phyloP scores from a whole-genome alignment of 2,797 vertebrate genomes.

The Micropoecilia bifurca region DNA sequence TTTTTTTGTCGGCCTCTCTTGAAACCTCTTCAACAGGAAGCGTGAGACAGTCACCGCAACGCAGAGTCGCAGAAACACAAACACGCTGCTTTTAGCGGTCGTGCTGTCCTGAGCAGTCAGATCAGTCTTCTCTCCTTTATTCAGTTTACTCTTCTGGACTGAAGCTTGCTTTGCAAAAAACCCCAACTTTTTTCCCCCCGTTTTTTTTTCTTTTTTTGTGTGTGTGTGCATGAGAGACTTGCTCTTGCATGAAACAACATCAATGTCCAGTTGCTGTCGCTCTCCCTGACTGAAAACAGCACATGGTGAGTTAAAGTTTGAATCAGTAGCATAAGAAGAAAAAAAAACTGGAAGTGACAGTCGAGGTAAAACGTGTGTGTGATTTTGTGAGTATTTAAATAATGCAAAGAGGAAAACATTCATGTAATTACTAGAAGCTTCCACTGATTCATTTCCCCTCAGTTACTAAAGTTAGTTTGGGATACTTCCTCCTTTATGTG shows the following conservation, averaged over 20 bases:
- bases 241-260: slow-evolving; percentile 2
- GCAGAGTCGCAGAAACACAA: slow-evolving; percentile 8
- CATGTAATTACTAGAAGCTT: slow-evolving; percentile 3
- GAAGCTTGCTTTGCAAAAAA: slow-evolving; percentile 28
- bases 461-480: slow-evolving; percentile 7
- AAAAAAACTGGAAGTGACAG: slow-evolving; percentile 36
- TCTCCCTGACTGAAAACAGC: slow-evolving; percentile 17
- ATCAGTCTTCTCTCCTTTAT: slow-evolving; percentile 16
- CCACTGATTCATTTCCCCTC: slow-evolving; percentile 1
- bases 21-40: slow-evolving; percentile 69
- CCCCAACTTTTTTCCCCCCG: neutral
- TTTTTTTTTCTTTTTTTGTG: too few species aligned
- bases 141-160: slow-evolving; percentile 18
- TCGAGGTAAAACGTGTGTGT: slow-evolving; percentile 16
- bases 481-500: neutral
- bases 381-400: slow-evolving; percentile 4
- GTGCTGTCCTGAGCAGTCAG: slow-evolving; percentile 25
- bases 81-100: slow-evolving; percentile 17
- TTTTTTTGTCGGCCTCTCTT: slow-evolving; percentile 47
- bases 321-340: slow-evolving; percentile 46
- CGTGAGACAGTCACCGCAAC: slow-evolving; percentile 39
- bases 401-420: neutral
- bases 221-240: neutral
- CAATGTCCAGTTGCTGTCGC: slow-evolving; percentile 8
- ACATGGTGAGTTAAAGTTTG: slow-evolving; percentile 38